Conservation (phyloP, 1,140 invertebrate genomes). For the Rhizoglyphus robini region DNA sequence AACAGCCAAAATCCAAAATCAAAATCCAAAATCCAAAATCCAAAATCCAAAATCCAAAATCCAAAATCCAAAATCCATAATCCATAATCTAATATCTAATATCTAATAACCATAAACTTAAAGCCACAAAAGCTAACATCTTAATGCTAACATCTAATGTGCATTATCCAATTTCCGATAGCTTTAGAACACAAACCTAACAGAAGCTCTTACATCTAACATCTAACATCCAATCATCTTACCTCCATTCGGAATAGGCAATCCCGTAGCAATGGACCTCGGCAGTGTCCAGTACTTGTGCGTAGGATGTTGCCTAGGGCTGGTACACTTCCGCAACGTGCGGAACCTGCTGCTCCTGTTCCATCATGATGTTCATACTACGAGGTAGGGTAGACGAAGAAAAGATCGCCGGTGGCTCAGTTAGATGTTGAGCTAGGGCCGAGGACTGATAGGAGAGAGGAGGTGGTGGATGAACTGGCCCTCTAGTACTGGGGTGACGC, state of each 20-base stretch:
- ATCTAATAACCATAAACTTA: too few species aligned
- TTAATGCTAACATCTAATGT: too few species aligned
- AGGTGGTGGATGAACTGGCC: not conserved
- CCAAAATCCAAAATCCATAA: too few species aligned
- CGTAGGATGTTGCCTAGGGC: not conserved
- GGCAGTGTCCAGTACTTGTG: constrained; percentile 22
- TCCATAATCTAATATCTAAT: too few species aligned
- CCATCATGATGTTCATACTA: constrained; percentile 2
- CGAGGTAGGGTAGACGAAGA: constrained; percentile 6
- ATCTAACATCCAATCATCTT: too few species aligned
- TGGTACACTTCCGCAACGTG: constrained; percentile 13
- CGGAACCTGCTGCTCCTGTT: not conserved
- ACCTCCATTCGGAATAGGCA: not conserved
- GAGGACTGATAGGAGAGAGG: not conserved
- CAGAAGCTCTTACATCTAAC: too few species aligned
- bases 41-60: too few species aligned
- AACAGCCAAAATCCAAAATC: too few species aligned
- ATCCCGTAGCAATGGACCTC: not conserved
- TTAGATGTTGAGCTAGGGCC: not conserved
- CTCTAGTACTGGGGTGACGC: not conserved
- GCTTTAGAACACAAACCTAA: too few species aligned
- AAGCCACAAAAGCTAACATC: too few species aligned
- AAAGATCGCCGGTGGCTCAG: not conserved
- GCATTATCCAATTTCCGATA: too few species aligned
- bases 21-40: too few species aligned